phyloP scores from a whole-genome alignment of 2,888 invertebrate species.

The Athrips mouffetella region DNA sequence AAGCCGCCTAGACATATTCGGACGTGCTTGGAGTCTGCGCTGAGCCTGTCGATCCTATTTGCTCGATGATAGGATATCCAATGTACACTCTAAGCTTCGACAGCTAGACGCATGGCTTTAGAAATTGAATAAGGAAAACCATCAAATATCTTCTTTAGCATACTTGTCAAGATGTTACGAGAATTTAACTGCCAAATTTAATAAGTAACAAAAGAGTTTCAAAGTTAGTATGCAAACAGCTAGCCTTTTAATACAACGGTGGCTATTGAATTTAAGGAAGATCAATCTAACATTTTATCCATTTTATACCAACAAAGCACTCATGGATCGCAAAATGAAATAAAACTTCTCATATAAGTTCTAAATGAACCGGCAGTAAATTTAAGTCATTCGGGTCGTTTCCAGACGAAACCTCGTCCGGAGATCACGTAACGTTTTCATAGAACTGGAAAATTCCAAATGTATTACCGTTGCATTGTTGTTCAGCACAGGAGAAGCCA shows the following conservation, averaged over 20 bases:
- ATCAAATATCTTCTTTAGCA: no score
- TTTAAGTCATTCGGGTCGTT: constrained; percentile 27
- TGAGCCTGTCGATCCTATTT: constrained; percentile 25
- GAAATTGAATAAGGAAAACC: no score
- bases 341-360: constrained; percentile 7
- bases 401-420: constrained; percentile 40
- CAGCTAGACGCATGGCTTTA: no score
- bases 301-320: neutral
- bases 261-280: no score
- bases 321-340: constrained; percentile 1
- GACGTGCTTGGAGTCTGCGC: neutral
- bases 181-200: no score
- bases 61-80: constrained; percentile 19
- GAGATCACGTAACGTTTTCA: constrained; percentile 65
- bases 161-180: no score
- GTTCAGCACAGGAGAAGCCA: constrained; percentile 30
- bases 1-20: no score
- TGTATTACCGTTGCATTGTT: constrained; percentile 57
- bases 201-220: no score
- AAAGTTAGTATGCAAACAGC: no score
- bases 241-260: no score
- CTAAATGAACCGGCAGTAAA: constrained; percentile 5
- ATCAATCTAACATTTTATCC: neutral
- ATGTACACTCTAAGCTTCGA: no score
- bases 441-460: constrained; percentile 59